A percentile compares a stretch with the other conserved stretches of the same genome.
Conservation (phyloP, 2,797 vertebrate species). For the Potorous gilbertii region DNA sequence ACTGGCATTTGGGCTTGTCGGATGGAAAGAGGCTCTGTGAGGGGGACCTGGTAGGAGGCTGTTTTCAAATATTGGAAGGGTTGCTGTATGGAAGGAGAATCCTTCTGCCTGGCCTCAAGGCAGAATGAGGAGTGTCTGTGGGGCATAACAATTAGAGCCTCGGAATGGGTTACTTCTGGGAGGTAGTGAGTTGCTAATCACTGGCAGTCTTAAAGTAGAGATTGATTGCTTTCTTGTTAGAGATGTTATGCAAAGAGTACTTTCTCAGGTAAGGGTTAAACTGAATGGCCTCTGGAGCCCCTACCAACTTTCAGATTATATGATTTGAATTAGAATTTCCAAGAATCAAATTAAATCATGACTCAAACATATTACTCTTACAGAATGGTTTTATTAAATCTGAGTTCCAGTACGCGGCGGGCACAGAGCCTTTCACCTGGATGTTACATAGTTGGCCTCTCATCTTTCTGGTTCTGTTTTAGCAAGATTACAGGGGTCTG, state of each 20-base stretch:
- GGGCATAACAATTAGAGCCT: neutral
- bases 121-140: neutral
- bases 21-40: conserved; percentile 5
- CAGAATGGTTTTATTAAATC: conserved; percentile 3
- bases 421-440: neutral
- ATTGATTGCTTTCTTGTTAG: neutral
- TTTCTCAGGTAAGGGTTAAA: neutral
- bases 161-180: neutral
- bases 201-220: neutral
- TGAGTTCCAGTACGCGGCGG: conserved; percentile 17
- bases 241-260: neutral
- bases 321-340: conserved; percentile 16
- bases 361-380: conserved; percentile 36
- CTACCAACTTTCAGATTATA: neutral
- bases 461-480: neutral
- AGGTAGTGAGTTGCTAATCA: neutral
- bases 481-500: conserved; percentile 15
- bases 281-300: neutral
- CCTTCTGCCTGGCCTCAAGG: neutral
- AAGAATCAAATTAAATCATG: conserved; percentile 3
- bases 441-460: neutral
- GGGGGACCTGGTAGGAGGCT: neutral
- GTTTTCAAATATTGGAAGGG: neutral
- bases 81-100: neutral
- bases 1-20: conserved; percentile 24